phyloP scores from a whole-genome alignment of 2,113 vertebrate species.

The Uropsilus gracilis region DNA sequence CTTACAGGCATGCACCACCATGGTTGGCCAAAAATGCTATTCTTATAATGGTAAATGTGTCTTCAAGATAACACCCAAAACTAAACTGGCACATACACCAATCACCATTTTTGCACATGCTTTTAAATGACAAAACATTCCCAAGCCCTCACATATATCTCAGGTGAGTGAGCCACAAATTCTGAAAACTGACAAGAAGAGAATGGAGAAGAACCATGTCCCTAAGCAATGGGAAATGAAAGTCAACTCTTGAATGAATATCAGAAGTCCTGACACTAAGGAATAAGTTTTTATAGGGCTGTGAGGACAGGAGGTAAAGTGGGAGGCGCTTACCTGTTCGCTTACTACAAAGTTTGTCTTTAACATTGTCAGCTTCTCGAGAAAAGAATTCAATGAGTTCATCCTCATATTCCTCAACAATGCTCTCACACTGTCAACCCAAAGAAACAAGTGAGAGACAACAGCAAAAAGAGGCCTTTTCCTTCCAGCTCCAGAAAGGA shows the following conservation, averaged over 20 bases:
- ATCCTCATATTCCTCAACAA: constrained; percentile 96
- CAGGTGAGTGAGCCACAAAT: constrained; percentile 36
- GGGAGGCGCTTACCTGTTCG: constrained; percentile 89
- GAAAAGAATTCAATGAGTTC: constrained; percentile 97
- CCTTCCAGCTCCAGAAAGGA: not conserved
- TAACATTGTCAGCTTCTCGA: constrained; percentile 93
- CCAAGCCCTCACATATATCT: not conserved
- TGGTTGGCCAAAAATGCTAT: too few species aligned
- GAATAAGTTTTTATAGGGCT: not conserved
- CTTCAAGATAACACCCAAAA: not conserved
- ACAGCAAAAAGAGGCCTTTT: not conserved
- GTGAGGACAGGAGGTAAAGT: not conserved
- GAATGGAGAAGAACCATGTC: constrained; percentile 11
- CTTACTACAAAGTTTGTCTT: constrained; percentile 97
- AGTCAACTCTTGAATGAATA: not conserved
- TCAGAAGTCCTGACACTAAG: not conserved
- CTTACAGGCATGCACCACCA: too few species aligned
- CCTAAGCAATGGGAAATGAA: constrained; percentile 1
- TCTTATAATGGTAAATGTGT: not conserved
- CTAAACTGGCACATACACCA: not conserved
- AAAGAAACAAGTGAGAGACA: constrained; percentile 39
- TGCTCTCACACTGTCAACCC: constrained; percentile 93
- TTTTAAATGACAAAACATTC: constrained; percentile 26
- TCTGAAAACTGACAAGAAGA: constrained; percentile 33
- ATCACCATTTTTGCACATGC: not conserved